Percentiles rank a stretch among this genome's conserved stretches.
phyloP scores from a whole-genome alignment of 2,797 vertebrate species.

The Hippopotamyrus pictus region DNA sequence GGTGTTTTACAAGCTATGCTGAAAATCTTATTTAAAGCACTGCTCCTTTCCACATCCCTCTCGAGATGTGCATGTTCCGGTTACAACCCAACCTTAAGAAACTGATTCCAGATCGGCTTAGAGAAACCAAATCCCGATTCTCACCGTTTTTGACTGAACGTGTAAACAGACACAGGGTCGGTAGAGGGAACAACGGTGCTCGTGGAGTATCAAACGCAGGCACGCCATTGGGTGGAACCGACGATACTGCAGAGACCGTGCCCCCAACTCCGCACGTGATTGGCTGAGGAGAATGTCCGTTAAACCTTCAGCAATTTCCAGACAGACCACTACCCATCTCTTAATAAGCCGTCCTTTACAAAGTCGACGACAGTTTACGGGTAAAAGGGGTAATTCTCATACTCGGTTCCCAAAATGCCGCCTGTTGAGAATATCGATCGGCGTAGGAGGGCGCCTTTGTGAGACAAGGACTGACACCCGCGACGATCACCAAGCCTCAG shows the following conservation, averaged over 20 bases:
- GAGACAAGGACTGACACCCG: neutral
- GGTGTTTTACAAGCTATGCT: neutral
- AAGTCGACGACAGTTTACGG: slow-evolving; percentile 43
- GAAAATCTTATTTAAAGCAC: neutral
- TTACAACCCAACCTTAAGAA: neutral
- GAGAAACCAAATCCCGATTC: neutral
- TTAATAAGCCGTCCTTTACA: slow-evolving; percentile 41
- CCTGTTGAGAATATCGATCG: slow-evolving; percentile 25
- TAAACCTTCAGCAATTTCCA: slow-evolving; percentile 18
- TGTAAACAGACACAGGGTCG: neutral
- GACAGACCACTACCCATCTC: slow-evolving; percentile 20
- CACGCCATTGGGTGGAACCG: slow-evolving; percentile 36
- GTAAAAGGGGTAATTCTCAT: slow-evolving; percentile 29
- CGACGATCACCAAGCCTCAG: neutral
- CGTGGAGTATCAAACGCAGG: neutral
- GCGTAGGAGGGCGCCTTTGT: slow-evolving; percentile 21
- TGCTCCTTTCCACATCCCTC: neutral
- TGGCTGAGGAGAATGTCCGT: slow-evolving; percentile 40
- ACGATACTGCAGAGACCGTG: neutral
- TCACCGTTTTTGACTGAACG: neutral
- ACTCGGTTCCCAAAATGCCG: slow-evolving; percentile 41
- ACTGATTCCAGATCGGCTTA: neutral
- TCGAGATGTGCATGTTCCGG: neutral
- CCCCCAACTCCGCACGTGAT: slow-evolving; percentile 31
- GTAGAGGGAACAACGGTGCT: neutral